Base-by-base conservation (phyloP, 2,113 vertebrate species). In the Meles meles region DNA sequence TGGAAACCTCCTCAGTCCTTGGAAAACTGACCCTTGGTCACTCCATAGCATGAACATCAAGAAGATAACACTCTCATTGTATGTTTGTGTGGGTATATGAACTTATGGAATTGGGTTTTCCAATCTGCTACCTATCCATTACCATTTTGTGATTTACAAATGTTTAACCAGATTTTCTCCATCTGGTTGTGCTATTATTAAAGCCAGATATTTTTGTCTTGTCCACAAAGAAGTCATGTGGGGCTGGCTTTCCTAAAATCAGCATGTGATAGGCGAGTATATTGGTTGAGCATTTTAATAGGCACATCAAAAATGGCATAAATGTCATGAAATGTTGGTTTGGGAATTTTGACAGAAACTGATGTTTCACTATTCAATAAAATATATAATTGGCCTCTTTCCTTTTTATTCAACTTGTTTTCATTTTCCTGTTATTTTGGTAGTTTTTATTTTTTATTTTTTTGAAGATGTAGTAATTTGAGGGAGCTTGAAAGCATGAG, bases 331-430 rank as follows among this genome's bases (percentile, higher is more conserved):
- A 71, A 65, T 88, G 20, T 59, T 21, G 42, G 67, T 92, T 87
- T 91, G 88, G 5, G 8, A 80, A 82, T 82, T 86, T 65, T 94
- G 49, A 92, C 52, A 94, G 65, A 97, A 81, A 76, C 88, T 83
- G 4, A 27, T 63, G 61, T 67, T 5, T 9, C 15, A 63, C 29
- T 77, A 17, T 79, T 88, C 23, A 80, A 61, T 55, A 69, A 88
- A 90, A 67, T 72, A 47, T 44, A 72, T 37, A 77, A n/a, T 15
- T 63, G 91, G 9, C 27, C 44, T 69, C 63, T 71, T 96, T 14
- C 27, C 76, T 92, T 91, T 47, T 21, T 9, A 89, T 13, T 63
- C 10, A 89, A 47, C 47, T n/a, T 21, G 17, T 90, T 97, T 88
- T 83, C 25, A 89, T 82, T 82, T 95, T 89, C 39, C 39, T 77